Conservation (phyloP, 2,888 invertebrate genomes). For the Rutpela maculata region DNA sequence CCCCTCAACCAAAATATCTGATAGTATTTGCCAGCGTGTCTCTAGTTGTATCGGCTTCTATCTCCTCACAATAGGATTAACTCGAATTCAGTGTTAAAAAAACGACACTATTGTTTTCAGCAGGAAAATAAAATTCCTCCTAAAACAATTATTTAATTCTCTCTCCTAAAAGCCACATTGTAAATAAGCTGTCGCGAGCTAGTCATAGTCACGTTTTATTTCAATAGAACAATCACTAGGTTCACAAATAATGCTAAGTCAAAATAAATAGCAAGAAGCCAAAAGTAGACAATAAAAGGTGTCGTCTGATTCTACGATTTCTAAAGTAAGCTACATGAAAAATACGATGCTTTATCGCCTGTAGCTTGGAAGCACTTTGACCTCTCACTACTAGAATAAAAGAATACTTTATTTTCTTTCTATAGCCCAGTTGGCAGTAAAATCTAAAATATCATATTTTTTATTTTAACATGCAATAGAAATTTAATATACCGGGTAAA, state of each 20-base stretch:
- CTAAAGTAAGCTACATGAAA: not conserved
- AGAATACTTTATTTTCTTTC: too few relatives aligned
- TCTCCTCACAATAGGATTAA: not conserved
- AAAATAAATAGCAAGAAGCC: not conserved
- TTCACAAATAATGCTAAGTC: not conserved
- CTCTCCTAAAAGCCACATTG: not conserved
- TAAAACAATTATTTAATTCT: not conserved
- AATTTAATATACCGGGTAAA: too few relatives aligned
- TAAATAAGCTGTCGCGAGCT: not conserved
- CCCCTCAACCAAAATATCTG: not conserved
- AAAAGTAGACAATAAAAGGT: not conserved
- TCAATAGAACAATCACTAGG: not conserved
- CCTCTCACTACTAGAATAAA: too few relatives aligned
- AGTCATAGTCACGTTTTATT: not conserved
- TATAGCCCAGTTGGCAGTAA: too few relatives aligned
- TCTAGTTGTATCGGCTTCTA: constrained; percentile 3
- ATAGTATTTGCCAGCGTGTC: not conserved
- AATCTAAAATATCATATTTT: too few relatives aligned
- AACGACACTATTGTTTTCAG: not conserved
- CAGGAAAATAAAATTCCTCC: not conserved
- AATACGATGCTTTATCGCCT: not conserved
- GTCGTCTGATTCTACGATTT: not conserved
- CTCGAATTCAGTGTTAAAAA: not conserved
- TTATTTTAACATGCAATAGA: too few relatives aligned
- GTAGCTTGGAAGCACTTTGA: too few relatives aligned